phyloP scores from a whole-genome alignment of 2,888 invertebrate species.

The Thera obeliscata region DNA sequence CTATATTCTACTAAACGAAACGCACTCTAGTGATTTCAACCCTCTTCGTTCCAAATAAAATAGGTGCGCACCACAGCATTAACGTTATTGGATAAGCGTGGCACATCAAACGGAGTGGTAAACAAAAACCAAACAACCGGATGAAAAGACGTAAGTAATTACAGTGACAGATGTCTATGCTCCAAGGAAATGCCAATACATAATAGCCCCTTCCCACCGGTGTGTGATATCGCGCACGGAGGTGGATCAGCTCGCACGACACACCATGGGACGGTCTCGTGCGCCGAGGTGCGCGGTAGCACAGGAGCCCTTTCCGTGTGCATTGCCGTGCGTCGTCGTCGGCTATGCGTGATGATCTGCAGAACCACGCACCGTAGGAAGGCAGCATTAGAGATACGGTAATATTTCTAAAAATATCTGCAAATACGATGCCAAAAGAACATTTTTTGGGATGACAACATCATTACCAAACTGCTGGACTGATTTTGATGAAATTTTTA shows the following conservation, averaged over 20 bases:
- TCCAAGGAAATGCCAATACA: slow-evolving; percentile 37
- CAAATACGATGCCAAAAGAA: slow-evolving; percentile 3
- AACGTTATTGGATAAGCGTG: slow-evolving; percentile 78
- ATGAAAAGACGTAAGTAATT: slow-evolving; percentile 67
- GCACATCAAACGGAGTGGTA: slow-evolving; percentile 73
- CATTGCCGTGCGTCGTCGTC: too few species aligned
- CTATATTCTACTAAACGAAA: background rate
- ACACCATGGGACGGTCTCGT: too few species aligned
- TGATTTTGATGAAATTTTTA: too few species aligned
- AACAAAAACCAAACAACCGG: slow-evolving; percentile 66
- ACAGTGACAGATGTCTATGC: slow-evolving; percentile 53
- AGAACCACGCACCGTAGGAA: too few species aligned
- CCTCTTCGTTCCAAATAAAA: slow-evolving; percentile 8
- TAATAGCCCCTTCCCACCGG: background rate
- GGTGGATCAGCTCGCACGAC: too few species aligned
- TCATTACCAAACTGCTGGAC: too few species aligned
- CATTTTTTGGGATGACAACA: too few species aligned
- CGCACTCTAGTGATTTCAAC: background rate
- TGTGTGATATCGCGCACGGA: too few species aligned
- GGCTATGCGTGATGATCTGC: too few species aligned
- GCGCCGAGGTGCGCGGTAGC: too few species aligned
- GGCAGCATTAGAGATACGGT: slow-evolving; percentile 30
- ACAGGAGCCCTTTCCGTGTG: too few species aligned
- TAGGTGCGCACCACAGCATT: slow-evolving; percentile 56
- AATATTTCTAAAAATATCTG: slow-evolving; percentile 7